phyloP scores from a whole-genome alignment of 2,113 vertebrate species.

The Lophochroa leadbeateri region DNA sequence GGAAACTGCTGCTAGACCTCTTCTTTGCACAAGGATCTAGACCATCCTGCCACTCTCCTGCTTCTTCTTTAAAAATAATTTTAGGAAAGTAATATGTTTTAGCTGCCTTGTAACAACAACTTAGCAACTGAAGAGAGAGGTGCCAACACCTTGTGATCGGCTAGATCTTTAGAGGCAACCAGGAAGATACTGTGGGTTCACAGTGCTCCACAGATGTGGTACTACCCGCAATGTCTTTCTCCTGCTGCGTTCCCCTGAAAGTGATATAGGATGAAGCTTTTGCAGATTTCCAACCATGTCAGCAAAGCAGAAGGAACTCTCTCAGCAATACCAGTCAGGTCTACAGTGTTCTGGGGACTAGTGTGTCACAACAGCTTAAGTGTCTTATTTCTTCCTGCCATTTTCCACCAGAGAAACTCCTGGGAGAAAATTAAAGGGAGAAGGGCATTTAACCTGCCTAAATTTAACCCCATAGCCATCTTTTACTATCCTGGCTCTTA shows the following conservation, averaged over 20 bases:
- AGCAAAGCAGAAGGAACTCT: not conserved
- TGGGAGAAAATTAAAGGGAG: not conserved
- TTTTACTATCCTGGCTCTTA: not conserved
- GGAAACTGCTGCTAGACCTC: too few species aligned
- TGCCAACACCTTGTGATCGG: not conserved
- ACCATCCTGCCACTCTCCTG: too few species aligned
- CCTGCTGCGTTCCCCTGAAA: not conserved
- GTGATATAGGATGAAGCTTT: not conserved
- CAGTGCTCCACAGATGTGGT: not conserved
- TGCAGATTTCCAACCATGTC: not conserved
- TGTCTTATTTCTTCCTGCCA: not conserved
- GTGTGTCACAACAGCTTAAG: not conserved
- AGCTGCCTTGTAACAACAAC: constrained; percentile 9
- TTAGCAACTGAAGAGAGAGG: not conserved
- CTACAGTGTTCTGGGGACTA: not conserved
- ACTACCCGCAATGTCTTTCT: not conserved
- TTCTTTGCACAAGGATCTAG: too few species aligned
- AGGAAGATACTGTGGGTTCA: not conserved
- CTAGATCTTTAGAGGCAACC: not conserved
- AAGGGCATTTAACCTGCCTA: not conserved
- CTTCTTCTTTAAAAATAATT: constrained; percentile 42
- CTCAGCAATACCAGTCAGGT: not conserved
- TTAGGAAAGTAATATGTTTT: constrained; percentile 15
- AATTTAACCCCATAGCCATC: not conserved
- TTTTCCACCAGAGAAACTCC: not conserved